phyloP scores from a whole-genome alignment of 2,888 invertebrate genomes.

The Drosophila infuscata region DNA sequence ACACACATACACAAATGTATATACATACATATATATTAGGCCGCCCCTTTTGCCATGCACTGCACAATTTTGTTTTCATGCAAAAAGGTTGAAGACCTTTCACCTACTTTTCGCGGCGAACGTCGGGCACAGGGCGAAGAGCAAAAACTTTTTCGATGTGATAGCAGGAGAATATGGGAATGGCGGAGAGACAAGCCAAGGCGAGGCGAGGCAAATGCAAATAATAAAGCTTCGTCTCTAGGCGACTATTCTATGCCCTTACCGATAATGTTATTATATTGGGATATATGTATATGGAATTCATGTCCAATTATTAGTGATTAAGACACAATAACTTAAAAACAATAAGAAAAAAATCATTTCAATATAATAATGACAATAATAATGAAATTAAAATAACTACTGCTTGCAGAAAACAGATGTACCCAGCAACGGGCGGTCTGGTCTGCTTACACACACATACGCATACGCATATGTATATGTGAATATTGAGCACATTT shows the following conservation, averaged over 20 bases:
- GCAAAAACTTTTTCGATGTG: slow-evolving; percentile 30
- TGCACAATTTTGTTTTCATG: slow-evolving; percentile 77
- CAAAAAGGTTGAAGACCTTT: slow-evolving; percentile 82
- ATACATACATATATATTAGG: not conserved
- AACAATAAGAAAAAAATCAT: not conserved
- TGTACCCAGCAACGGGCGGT: slow-evolving; percentile 33
- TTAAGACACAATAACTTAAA: not conserved
- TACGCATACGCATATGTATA: not conserved
- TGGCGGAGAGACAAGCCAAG: slow-evolving; percentile 12
- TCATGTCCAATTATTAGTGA: not conserved
- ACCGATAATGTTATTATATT: not conserved
- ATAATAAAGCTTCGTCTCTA: slow-evolving; percentile 17
- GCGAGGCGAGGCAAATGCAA: slow-evolving; percentile 34
- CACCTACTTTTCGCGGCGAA: slow-evolving; percentile 81
- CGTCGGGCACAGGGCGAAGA: slow-evolving; percentile 47
- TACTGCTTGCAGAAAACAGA: slow-evolving; percentile 39
- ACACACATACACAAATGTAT: not conserved
- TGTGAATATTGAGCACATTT: slow-evolving; percentile 44
- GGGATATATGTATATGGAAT: not conserved
- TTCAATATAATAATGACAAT: not conserved
- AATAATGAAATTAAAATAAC: not conserved
- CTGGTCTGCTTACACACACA: not conserved
- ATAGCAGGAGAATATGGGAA: slow-evolving; percentile 20
- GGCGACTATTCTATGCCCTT: slow-evolving; percentile 21
- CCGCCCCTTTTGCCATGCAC: slow-evolving; percentile 37